Conservation (phyloP, 2,797 vertebrate genomes). For the Trachops cirrhosus region DNA sequence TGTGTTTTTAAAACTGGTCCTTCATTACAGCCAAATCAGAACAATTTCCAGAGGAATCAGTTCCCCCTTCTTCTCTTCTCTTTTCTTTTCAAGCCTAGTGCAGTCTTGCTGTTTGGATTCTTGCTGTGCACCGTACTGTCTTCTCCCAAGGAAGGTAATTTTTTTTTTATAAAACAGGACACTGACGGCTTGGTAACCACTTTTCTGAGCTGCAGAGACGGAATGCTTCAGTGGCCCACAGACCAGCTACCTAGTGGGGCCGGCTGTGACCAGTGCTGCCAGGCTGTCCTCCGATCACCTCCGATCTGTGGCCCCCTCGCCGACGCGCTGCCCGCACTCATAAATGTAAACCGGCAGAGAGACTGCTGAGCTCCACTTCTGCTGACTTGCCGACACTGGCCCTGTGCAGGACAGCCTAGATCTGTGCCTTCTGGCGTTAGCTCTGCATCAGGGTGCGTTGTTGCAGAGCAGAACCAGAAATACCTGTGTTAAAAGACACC, state of each 20-base stretch:
- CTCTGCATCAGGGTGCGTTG: not conserved
- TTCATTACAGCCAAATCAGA: not conserved
- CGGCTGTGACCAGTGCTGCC: not conserved
- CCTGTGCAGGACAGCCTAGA: not conserved
- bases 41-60: slow-evolving; percentile 11
- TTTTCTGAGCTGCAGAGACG: slow-evolving; percentile 20
- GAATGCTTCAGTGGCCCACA: slow-evolving; percentile 17
- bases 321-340: rapidly evolving
- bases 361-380: rapidly evolving
- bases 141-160: slow-evolving; percentile 42
- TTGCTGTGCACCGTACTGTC: not conserved
- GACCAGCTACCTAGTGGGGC: not conserved
- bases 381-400: not conserved
- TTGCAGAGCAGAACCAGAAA: not conserved
- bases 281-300: not conserved
- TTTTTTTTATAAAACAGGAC: slow-evolving; percentile 41
- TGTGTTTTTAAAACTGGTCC: not conserved
- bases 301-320: rapidly evolving
- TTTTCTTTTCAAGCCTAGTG: not conserved
- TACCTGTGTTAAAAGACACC: slow-evolving; percentile 41
- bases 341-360: not conserved
- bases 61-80: not conserved
- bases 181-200: slow-evolving; percentile 27
- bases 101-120: slow-evolving; percentile 11
- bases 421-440: not conserved